Percentiles rank a stretch among this genome's conserved stretches.
Conservation (phyloP, 2,797 vertebrate genomes). For the Cryptoprocta ferox region DNA sequence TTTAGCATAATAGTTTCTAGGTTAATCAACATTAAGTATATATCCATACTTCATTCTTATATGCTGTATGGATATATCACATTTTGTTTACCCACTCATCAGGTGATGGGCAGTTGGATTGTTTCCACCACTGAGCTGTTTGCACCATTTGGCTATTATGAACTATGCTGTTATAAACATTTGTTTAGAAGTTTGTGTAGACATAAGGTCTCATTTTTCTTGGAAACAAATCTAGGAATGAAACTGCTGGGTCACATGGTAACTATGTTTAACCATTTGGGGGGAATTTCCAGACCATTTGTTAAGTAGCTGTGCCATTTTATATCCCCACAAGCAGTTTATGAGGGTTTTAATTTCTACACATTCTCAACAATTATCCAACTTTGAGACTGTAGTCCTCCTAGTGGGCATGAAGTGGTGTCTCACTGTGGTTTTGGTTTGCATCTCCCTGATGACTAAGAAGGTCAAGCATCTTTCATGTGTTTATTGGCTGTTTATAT, state of each 20-base stretch:
- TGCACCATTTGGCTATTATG: neutral
- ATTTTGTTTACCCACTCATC: neutral
- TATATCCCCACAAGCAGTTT: neutral
- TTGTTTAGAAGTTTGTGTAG: neutral
- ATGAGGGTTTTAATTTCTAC: neutral
- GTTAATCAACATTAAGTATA: neutral
- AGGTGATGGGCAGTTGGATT: neutral
- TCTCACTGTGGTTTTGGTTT: neutral
- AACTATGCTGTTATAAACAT: neutral
- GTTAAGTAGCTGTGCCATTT: neutral
- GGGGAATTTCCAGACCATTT: neutral
- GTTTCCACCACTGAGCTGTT: neutral
- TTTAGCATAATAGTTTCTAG: neutral
- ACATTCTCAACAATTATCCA: neutral
- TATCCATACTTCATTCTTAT: neutral
- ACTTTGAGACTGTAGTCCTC: neutral
- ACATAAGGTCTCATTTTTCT: neutral
- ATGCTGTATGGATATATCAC: neutral
- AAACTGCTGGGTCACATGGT: neutral
- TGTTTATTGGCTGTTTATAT: neutral
- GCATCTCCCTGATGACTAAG: neutral
- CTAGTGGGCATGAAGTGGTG: neutral
- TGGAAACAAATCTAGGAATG: neutral
- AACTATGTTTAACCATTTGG: neutral
- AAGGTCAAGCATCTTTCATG: neutral